Evolutionary conservation across 2,797 vertebrate genomes (phyloP).

Genomic region (Ispidina lecontei): DNA sequence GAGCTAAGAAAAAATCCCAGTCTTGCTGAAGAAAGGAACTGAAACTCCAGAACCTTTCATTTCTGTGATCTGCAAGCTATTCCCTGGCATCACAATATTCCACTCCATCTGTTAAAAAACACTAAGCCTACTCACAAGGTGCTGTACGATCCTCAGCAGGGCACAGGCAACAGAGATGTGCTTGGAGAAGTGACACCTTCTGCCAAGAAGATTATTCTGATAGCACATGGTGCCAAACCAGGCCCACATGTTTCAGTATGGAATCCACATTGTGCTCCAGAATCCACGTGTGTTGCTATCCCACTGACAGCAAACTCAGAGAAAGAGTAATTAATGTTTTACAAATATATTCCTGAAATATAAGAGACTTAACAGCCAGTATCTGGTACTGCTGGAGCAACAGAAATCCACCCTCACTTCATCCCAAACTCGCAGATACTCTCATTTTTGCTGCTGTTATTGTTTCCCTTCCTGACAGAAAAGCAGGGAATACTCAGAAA

Average conservation of each 20-base stretch:
- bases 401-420: not conserved
- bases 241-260: not conserved
- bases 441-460: not conserved
- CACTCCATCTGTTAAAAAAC: constrained; percentile 31
- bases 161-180: constrained; percentile 9
- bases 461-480: not conserved
- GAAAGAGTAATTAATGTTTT: not conserved
- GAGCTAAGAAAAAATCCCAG: not conserved
- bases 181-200: constrained; percentile 8
- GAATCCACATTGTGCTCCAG: not conserved
- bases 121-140: constrained; percentile 33
- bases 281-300: not conserved
- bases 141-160: constrained; percentile 15
- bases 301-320: not conserved
- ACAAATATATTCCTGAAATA: not conserved
- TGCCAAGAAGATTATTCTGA: not conserved
- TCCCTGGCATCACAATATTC: not conserved
- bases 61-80: not conserved
- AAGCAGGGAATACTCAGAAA: not conserved
- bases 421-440: not conserved
- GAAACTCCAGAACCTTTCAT: not conserved
- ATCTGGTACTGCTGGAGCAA: not conserved
- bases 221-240: not conserved
- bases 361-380: not conserved
- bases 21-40: not conserved